Evolutionary conservation across 1,140 invertebrate species (phyloP), one percentile per base, ranked within the genome.

Genomic region (Aricia agestis): DNA sequence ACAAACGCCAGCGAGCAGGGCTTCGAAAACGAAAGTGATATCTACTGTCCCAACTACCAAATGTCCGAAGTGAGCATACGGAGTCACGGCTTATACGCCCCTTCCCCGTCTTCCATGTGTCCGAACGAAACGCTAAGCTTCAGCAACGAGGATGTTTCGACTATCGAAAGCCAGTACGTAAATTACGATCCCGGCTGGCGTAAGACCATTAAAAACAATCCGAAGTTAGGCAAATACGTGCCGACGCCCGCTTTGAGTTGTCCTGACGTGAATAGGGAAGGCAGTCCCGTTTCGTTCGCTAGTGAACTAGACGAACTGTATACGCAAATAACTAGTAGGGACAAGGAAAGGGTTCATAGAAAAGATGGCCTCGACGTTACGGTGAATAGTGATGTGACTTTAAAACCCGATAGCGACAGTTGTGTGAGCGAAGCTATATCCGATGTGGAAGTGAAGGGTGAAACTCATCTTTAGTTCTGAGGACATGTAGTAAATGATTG

Each of bases 61-160:
- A 92, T 93, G 86, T 94, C 93, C 1, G 93, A 94, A 89, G 92
- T 94, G 0, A 94, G 93, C 76, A 94, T 94, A 74, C 86, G 93
- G 42, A 94, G 93, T 73, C 93, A 94, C 72, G 93, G 93, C 0
- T 72, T 94, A 32, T 94, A 94, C 80, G 93, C 93, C 0, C 93
- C 93, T 7, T 93, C 93, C 41, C 92, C 93, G 2, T 87, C 90
- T 0, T 90, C 89, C 1, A 90, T 92, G 83, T 92, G 93, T 83
- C 87, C 92, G 63, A 88, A 93, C 80, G 88, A 93, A 75, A 85
- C 59, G 59, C 9, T 92, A 32, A 90, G 88, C 71, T 92, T 93
- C 69, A 92, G 91, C 72, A 89, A 89, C 73, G 90, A 92, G 70
- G 90, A 92, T 66, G 83, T 92, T 1, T 91, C 90, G 0, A 87